These are phyloP conservation scores for Hartigia nigra DNA, from an alignment of 2,888 invertebrate species.

Conservation along the genomic window DNA sequence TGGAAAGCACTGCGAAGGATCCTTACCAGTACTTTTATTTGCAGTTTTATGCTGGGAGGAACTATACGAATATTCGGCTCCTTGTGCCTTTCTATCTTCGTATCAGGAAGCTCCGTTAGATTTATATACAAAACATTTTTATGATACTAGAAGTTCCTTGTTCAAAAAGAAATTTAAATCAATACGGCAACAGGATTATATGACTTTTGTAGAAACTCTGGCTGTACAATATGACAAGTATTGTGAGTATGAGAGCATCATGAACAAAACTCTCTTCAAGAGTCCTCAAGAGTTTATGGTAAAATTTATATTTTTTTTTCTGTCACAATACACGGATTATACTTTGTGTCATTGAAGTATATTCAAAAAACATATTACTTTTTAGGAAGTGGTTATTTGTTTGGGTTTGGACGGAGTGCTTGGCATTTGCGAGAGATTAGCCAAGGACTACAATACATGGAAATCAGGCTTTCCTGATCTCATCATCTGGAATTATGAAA, in stretches of 20 bases:
- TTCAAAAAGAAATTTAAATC: conserved; percentile 71
- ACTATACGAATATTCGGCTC: conserved; percentile 71
- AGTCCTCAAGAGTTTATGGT: conserved; percentile 47
- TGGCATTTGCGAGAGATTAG: conserved; percentile 73
- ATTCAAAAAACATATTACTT: conserved; percentile 20
- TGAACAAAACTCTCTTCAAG: conserved; percentile 39
- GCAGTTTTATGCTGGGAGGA: conserved; percentile 83
- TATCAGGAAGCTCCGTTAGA: conserved; percentile 81
- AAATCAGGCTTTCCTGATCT: conserved; percentile 87
- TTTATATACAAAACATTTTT: conserved; percentile 75
- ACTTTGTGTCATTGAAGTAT: conserved; percentile 11
- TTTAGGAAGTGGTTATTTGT: conserved; percentile 67
- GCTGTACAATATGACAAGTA: conserved; percentile 46
- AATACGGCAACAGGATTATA: conserved; percentile 59
- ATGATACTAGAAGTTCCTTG: conserved; percentile 70
- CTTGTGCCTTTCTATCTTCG: conserved; percentile 74
- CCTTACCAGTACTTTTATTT: conserved; percentile 73
- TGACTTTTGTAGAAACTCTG: conserved; percentile 67
- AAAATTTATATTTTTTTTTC: neutral
- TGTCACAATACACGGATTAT: conserved; percentile 24
- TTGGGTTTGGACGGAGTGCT: conserved; percentile 69
- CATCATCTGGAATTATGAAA: conserved; percentile 76
- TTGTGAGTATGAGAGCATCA: conserved; percentile 42
- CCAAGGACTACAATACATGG: conserved; percentile 71
- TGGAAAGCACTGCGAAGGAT: conserved; percentile 77